phyloP scores from a whole-genome alignment of 2,113 vertebrate species.

The Synodontis membranacea region DNA sequence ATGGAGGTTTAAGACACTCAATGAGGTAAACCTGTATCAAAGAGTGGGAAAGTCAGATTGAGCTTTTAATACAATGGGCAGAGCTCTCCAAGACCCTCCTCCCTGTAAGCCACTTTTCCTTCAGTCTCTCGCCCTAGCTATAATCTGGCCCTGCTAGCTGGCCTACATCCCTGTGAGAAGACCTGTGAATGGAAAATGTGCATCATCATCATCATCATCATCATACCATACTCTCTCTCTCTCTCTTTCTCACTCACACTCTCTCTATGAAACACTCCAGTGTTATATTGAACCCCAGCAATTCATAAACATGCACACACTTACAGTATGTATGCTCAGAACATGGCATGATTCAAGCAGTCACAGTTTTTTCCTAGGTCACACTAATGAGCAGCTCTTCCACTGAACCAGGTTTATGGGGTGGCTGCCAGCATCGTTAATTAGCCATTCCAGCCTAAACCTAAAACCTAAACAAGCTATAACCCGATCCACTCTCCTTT shows the following conservation, averaged over 20 bases:
- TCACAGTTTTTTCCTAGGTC: slow-evolving; percentile 56
- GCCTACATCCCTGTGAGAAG: slow-evolving; percentile 54
- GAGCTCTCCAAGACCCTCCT: slow-evolving; percentile 23
- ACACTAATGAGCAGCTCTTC: slow-evolving; percentile 75
- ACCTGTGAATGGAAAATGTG: slow-evolving; percentile 73
- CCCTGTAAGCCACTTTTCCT: slow-evolving; percentile 34
- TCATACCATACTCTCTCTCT: slow-evolving; percentile 54
- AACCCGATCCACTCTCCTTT: slow-evolving; percentile 47
- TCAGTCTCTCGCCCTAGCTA: slow-evolving; percentile 12
- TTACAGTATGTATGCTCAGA: slow-evolving; percentile 19
- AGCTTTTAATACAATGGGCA: slow-evolving; percentile 55
- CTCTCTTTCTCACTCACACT: slow-evolving; percentile 12
- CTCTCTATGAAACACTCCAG: slow-evolving; percentile 31
- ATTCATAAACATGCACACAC: slow-evolving; percentile 52
- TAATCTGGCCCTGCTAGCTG: slow-evolving; percentile 43
- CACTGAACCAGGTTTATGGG: slow-evolving; percentile 74
- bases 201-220: slow-evolving; percentile 78
- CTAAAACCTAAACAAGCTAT: slow-evolving; percentile 74
- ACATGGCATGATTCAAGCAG: slow-evolving; percentile 15
- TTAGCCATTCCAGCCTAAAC: slow-evolving; percentile 75
- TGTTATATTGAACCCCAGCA: slow-evolving; percentile 44
- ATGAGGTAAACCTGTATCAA: slow-evolving; percentile 55
- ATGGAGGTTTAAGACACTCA: slow-evolving; percentile 61
- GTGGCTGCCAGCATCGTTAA: slow-evolving; percentile 78
- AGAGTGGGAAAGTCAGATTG: slow-evolving; percentile 58